Evolutionary conservation across 2,888 invertebrate species (phyloP), one percentile per base, ranked within the genome.

Genomic region (Dusona sp.): DNA sequence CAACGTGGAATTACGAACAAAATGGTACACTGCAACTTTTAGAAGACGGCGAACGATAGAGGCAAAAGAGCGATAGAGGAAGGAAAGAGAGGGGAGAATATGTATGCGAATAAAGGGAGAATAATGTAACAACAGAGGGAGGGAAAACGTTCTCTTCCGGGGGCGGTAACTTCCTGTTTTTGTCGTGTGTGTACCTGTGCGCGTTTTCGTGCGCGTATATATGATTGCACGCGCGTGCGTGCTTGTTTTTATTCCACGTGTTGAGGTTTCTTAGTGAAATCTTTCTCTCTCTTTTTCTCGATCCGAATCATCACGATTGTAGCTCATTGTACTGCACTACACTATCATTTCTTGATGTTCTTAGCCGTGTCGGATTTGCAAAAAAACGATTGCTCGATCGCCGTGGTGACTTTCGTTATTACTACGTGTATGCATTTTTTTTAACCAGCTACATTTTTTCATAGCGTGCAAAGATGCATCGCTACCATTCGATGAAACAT

Each of bases 81-180:
- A 11, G 13, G 13, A 42, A 13, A 2, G 42, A 13, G 29, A 16
- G 13, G 29, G 29, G 78, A 36, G 38, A 82, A 82, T 57, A 82
- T 74, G 48, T 61, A 70, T 73, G 61, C 68, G 36, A 36, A 57
- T 25, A 74, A 67, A 68, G 82, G 74, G 85, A 61, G 81, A 77
- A 85, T 83, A 83, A 77, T 81, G 74, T 88, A 83, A 83, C 80
- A 68, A 80, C 78, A 86, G 86, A 84, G 85, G 85, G 86, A 84
- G 86, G 82, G 80, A 85, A 85, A 87, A 67, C 85, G 72, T 88
- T 73, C 78, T 82, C 85, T 90, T 89, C 90, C 89, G 89, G 88
- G 89, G 88, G 87, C 85, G 88, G 88, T 85, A 68, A 91, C 87
- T 89, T 88, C 89, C 89, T 89, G 84, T 85, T 75, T 48, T 74